Base-by-base conservation (phyloP, 2,797 vertebrate species). In the Selene dorsalis region DNA sequence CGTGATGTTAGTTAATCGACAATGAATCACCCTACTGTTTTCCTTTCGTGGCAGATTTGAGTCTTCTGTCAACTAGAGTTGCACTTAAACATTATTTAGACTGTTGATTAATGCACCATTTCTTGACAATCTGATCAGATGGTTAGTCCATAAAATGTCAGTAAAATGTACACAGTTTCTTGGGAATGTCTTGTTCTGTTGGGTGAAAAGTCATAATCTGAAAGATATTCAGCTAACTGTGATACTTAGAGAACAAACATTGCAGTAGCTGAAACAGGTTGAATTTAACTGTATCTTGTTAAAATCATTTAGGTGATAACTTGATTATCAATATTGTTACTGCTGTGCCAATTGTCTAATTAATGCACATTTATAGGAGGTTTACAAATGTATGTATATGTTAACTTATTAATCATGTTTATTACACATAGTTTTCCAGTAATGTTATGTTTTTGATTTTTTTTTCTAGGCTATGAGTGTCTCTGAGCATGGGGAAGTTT, bases 381-480 rank as follows among this genome's bases (percentile, higher is more conserved):
- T 53, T 14, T 20, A 0, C 26, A n/a, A 30, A 20, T 18, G 68
- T 22, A 61, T 13, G 7, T 20, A 14, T 2, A 0, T 57, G 41
- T 52, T 30, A 1, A 12, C 22, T 11, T 66, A 17, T 63, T 32
- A 10, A 6, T 48, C 16, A 20, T 43, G 30, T 38, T 6, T 5
- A 28, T 67, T 6, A 41, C 18, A 61, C 2, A 41, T 16, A 10
- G 1, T 41, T 53, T 38, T 68, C 58, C 39, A 28, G 14, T 69
- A 11, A 77, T 14, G 62, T 57, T 3, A 12, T 69, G 47, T 59
- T 79, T 86, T 39, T 87, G 1, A 60, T 77, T 58, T 59, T 18
- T 59, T 77, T 28, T 84, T 87, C 32, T 55, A 96, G 94, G 94
- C 93, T 92, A 96, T 96, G 95, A 95, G 91, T 94, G 93, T 91